Evolutionary conservation across 2,888 invertebrate species (phyloP).

Genomic region (Diarsia mendica): DNA sequence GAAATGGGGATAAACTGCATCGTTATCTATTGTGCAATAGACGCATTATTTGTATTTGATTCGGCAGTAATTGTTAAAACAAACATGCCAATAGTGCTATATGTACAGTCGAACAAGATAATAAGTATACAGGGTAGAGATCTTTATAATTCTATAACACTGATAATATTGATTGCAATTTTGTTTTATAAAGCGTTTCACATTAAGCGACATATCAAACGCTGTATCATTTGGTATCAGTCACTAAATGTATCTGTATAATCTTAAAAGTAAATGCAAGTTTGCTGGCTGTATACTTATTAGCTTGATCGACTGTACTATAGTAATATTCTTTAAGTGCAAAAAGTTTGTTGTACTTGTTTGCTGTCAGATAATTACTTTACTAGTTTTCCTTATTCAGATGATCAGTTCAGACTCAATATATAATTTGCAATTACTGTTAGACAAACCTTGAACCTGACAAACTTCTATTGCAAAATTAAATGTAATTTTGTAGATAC

Average conservation of each 20-base stretch:
- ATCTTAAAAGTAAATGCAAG: too few relatives aligned
- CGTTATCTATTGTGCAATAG: not conserved
- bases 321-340: not conserved
- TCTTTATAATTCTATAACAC: too few relatives aligned
- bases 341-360: slow-evolving; percentile 2
- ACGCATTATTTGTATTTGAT: not conserved
- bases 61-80: slow-evolving; percentile 15
- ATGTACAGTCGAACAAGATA: too few relatives aligned
- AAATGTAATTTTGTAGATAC: not conserved
- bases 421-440: too few relatives aligned
- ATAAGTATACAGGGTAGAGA: too few relatives aligned
- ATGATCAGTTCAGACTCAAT: not conserved
- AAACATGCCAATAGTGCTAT: not conserved
- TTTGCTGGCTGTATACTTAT: too few relatives aligned
- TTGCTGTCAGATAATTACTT: not conserved
- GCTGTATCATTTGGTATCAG: too few relatives aligned
- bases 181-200: too few relatives aligned
- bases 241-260: too few relatives aligned
- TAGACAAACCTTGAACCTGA: not conserved
- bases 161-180: too few relatives aligned
- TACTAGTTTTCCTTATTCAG: slow-evolving; percentile 12
- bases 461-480: not conserved
- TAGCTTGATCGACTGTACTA: too few relatives aligned
- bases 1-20: slow-evolving; percentile 11
- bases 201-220: too few relatives aligned